Conservation (phyloP, 2,888 invertebrate species). For the Neelides folsomi region DNA sequence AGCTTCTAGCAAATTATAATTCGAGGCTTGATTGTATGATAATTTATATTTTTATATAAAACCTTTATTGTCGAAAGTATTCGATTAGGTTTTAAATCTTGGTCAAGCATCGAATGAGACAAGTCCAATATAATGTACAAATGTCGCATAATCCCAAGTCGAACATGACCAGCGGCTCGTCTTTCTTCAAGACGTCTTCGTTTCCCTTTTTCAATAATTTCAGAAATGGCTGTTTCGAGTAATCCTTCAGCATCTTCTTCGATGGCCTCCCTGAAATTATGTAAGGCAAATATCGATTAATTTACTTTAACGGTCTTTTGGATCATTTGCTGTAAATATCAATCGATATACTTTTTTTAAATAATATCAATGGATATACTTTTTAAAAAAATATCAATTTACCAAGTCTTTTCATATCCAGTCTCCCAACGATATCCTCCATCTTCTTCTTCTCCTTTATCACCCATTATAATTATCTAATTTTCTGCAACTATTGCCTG, state of each 20-base stretch:
- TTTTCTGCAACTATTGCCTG: too few relatives aligned
- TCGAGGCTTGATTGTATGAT: too few relatives aligned
- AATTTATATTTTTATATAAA: conserved; percentile 13
- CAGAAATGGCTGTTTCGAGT: conserved; percentile 76
- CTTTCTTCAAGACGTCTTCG: conserved; percentile 59
- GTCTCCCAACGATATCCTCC: conserved; percentile 91
- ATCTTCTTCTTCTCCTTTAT: conserved; percentile 72
- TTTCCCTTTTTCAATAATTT: conserved; percentile 79
- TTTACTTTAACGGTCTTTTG: too few relatives aligned
- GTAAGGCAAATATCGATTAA: too few relatives aligned
- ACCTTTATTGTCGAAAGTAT: conserved; percentile 78
- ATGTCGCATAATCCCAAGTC: conserved; percentile 98
- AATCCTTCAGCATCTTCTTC: conserved; percentile 91
- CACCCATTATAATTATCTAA: conserved; percentile 46
- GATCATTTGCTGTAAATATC: too few relatives aligned
- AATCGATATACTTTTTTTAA: too few relatives aligned
- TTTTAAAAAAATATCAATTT: conserved; percentile 9
- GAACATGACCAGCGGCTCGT: conserved; percentile 51
- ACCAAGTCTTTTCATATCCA: conserved; percentile 90
- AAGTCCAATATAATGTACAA: conserved; percentile 80
- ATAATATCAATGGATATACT: too few relatives aligned
- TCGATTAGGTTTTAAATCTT: conserved; percentile 87
- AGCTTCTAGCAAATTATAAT: too few relatives aligned
- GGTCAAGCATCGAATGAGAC: conserved; percentile 85
- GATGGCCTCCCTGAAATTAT: conserved; percentile 75